phyloP scores from a whole-genome alignment of 1,140 invertebrate species.

The Araneus ventricosus region DNA sequence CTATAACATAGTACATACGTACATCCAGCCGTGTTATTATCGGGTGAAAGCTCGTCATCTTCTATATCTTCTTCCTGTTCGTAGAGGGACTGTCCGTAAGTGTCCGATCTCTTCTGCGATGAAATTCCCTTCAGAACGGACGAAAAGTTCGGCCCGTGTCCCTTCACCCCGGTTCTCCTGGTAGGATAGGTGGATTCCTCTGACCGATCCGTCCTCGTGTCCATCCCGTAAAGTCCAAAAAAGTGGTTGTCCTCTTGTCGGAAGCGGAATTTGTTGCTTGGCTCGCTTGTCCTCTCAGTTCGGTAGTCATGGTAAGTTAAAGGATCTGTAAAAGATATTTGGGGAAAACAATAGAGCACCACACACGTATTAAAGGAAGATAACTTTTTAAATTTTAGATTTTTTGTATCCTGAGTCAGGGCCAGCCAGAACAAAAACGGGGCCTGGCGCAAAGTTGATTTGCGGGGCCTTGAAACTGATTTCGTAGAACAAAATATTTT shows the following conservation, averaged over 20 bases:
- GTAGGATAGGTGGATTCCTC: background rate
- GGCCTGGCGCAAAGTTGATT: too few species aligned
- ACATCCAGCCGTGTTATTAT: conserved; percentile 48
- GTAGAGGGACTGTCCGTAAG: background rate
- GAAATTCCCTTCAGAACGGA: conserved; percentile 28
- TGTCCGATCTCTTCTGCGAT: background rate
- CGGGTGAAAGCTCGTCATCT: background rate
- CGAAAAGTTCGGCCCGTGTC: background rate
- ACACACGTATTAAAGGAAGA: too few species aligned
- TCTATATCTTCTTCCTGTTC: conserved; percentile 52
- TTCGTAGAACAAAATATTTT: too few species aligned
- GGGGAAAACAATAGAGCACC: too few species aligned
- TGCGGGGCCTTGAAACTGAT: too few species aligned
- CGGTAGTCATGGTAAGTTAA: background rate
- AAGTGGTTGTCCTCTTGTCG: conserved; percentile 48
- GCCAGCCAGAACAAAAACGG: too few species aligned
- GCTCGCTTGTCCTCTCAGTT: conserved; percentile 49
- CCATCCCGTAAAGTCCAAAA: conserved; percentile 42
- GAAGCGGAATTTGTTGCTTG: conserved; percentile 4
- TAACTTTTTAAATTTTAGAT: too few species aligned
- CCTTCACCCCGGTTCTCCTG: background rate
- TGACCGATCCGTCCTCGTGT: background rate
- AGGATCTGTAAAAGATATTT: background rate
- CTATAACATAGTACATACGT: background rate
- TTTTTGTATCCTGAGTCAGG: too few species aligned